phyloP scores from a whole-genome alignment of 2,888 invertebrate species.

The Andrena flavipes region DNA sequence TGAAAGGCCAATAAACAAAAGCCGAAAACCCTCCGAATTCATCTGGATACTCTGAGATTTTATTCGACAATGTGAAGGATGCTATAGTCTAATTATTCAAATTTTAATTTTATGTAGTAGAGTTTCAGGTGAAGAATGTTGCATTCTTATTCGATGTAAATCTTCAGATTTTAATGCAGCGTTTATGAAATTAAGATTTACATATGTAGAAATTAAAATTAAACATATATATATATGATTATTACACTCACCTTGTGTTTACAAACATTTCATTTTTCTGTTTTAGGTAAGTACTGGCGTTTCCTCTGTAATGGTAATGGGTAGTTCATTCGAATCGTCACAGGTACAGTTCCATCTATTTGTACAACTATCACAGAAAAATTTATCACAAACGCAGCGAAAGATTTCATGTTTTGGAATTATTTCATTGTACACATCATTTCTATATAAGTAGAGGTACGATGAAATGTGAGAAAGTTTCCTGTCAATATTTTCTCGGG shows the following conservation, averaged over 20 bases:
- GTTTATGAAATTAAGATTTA: too few species aligned
- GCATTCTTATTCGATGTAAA: too few species aligned
- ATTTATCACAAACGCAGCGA: background rate
- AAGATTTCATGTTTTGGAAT: background rate
- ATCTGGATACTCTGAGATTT: background rate
- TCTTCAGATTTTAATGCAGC: too few species aligned
- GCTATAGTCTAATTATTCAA: background rate
- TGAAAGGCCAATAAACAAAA: background rate
- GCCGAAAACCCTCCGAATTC: too few species aligned
- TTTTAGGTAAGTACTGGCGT: slow-evolving; percentile 77
- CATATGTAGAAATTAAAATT: too few species aligned
- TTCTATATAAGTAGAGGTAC: too few species aligned
- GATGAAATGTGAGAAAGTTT: too few species aligned
- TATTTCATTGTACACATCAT: too few species aligned
- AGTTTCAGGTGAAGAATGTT: too few species aligned
- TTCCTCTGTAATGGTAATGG: slow-evolving; percentile 23
- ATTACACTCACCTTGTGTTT: background rate
- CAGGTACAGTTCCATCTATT: slow-evolving; percentile 48
- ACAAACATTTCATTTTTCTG: slow-evolving; percentile 62
- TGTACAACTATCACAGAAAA: background rate
- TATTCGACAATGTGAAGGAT: background rate
- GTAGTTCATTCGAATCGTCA: slow-evolving; percentile 32
- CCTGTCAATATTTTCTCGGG: too few species aligned
- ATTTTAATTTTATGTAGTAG: background rate
- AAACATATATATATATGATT: background rate